phyloP scores from a whole-genome alignment of 2,888 invertebrate genomes.

The Glomeris marginata region DNA sequence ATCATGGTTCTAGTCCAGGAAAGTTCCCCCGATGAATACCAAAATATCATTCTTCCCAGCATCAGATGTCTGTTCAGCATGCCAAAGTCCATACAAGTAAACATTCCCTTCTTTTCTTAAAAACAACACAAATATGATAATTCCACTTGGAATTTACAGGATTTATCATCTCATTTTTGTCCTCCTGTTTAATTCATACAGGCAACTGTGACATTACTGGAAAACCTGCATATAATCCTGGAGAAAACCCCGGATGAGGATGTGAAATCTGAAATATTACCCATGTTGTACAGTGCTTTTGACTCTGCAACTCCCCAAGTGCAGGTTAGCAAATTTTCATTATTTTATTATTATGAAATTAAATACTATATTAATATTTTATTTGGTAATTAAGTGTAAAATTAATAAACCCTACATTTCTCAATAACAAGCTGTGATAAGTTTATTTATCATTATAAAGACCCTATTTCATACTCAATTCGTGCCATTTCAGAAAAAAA shows the following conservation, averaged over 20 bases:
- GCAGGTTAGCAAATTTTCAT: constrained; percentile 47
- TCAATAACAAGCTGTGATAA: neutral
- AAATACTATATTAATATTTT: no score
- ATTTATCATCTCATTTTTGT: neutral
- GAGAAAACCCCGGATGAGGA: constrained; percentile 71
- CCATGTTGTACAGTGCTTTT: constrained; percentile 69
- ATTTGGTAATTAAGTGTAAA: no score
- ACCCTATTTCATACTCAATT: no score
- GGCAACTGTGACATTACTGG: constrained; percentile 72
- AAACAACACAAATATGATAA: neutral
- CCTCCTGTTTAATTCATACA: constrained; percentile 36
- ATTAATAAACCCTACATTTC: no score
- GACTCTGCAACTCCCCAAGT: constrained; percentile 79
- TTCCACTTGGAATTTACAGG: neutral
- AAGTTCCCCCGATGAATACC: constrained; percentile 60
- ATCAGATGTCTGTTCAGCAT: constrained; percentile 28
- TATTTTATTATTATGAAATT: no score
- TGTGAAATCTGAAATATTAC: constrained; percentile 63
- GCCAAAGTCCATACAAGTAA: constrained; percentile 51
- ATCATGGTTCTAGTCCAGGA: constrained; percentile 69
- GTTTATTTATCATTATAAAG: no score
- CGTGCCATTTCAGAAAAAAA: no score
- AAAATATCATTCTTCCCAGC: constrained; percentile 62
- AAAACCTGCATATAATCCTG: constrained; percentile 75
- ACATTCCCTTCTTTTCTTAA: constrained; percentile 18